phyloP scores from a whole-genome alignment of 1,140 invertebrate genomes.

The Heliconius nattereri region DNA sequence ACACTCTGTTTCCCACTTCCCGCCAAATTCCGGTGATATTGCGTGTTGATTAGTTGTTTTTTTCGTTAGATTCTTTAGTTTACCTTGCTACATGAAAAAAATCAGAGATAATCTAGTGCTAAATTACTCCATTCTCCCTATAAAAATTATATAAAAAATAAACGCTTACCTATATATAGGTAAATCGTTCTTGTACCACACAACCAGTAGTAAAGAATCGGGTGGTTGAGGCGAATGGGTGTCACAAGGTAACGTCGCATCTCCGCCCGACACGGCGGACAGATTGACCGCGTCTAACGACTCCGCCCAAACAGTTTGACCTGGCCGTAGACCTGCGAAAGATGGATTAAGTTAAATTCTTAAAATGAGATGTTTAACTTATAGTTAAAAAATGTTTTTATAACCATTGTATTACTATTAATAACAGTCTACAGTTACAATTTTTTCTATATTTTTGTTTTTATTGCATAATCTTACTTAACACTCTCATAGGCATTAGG shows the following conservation, averaged over 20 bases:
- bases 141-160: background rate
- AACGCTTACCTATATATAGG: conserved; percentile 82
- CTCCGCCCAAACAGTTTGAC: conserved; percentile 58
- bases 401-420: too few species aligned
- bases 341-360: conserved; percentile 18
- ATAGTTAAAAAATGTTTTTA: too few species aligned
- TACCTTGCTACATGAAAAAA: too few species aligned
- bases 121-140: background rate
- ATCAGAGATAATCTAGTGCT: too few species aligned
- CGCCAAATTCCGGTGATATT: too few species aligned
- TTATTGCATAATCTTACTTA: too few species aligned
- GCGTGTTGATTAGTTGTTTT: too few species aligned
- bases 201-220: conserved; percentile 81
- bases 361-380: background rate
- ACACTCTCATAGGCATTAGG: too few species aligned
- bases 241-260: conserved; percentile 83
- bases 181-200: conserved; percentile 84
- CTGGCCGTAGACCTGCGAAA: conserved; percentile 56
- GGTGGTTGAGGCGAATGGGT: conserved; percentile 79
- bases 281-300: conserved; percentile 66
- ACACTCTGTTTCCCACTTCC: too few species aligned
- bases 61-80: too few species aligned
- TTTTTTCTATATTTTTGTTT: too few species aligned
- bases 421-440: too few species aligned
- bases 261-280: conserved; percentile 75